Base-by-base conservation (phyloP, 2,113 vertebrate species). In the Nipponia nippon region DNA sequence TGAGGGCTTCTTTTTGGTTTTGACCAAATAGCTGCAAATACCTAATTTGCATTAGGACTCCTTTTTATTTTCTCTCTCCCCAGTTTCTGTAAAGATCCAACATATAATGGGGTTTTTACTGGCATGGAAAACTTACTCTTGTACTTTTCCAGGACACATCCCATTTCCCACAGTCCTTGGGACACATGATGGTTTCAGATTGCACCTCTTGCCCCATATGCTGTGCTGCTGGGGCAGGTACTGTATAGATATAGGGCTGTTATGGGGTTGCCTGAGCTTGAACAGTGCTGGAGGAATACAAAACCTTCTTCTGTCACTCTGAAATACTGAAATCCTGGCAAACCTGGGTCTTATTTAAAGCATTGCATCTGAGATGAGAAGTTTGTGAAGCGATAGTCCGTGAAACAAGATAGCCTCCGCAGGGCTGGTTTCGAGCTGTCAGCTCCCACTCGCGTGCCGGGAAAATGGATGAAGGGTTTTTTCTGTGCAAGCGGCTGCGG, bases 211-310 rank as follows among this genome's bases (percentile, higher is more conserved):
- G 40, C 27, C 55, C 61, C 12, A 2, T 21, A 8, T 4, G 4
- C 29, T 1, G 2, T 16, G 19, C 42, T 46, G 10, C 34, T 49
- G 38, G 42, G 11, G 34, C 44, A 18, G 22, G 15, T 63, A 52
- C 56, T 2, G 0, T 40, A 5, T 7, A 47, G 38, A 8, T 47
- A 11, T 0, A 16, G 63, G 32, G 27, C 27, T 0, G 0, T 27
- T n/a, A 8, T 0, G 6, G 38, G 67, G 11, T 18, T 67, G 20
- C 26, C 40, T 23, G 25, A 63, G 53, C 55, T 73, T 13, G n/a
- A 53, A n/a, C 63, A 9, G 40, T n/a, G 22, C 81, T 4, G 3
- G 30, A 83, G 47, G 61, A 73, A 55, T 75, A 42, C 52, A 30
- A 30, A 80, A 12, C 2, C 0, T 79, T 44, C 15, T 26, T 63